A percentile compares a stretch with the other conserved stretches of the same genome.
Conservation (phyloP, 2,113 vertebrate species). For the Corythornis cristatus region DNA sequence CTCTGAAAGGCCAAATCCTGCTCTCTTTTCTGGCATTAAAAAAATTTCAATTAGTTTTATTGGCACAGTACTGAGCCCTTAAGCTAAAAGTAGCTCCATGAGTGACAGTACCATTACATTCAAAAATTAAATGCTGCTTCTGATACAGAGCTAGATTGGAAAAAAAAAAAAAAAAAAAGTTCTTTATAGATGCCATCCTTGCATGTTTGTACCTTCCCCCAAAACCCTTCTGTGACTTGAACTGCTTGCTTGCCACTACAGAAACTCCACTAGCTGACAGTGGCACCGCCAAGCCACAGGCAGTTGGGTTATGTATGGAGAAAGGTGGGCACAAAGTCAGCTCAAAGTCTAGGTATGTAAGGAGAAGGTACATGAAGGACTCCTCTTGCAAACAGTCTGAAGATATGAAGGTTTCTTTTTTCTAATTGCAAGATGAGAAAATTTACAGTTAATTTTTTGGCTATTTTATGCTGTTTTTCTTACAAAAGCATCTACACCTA, state of each 20-base stretch:
- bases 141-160: neutral
- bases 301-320: neutral
- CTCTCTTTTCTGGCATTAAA: neutral
- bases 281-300: neutral
- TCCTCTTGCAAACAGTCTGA: neutral
- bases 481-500: neutral
- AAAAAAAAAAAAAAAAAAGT: neutral
- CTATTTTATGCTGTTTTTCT: neutral
- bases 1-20: slow-evolving; percentile 4
- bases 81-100: slow-evolving; percentile 19
- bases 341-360: neutral
- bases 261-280: neutral
- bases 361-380: neutral
- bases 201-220: neutral
- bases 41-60: slow-evolving; percentile 30
- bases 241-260: neutral
- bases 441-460: neutral
- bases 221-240: neutral
- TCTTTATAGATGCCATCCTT: neutral
- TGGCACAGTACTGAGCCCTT: neutral
- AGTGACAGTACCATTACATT: slow-evolving; percentile 12
- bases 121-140: neutral
- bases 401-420: neutral
- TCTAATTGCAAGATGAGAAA: neutral
- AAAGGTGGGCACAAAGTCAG: neutral